Percentiles rank a stretch among this genome's conserved stretches.
phyloP scores from a whole-genome alignment of 2,888 invertebrate genomes.

The Stenoptilia bipunctidactyla region DNA sequence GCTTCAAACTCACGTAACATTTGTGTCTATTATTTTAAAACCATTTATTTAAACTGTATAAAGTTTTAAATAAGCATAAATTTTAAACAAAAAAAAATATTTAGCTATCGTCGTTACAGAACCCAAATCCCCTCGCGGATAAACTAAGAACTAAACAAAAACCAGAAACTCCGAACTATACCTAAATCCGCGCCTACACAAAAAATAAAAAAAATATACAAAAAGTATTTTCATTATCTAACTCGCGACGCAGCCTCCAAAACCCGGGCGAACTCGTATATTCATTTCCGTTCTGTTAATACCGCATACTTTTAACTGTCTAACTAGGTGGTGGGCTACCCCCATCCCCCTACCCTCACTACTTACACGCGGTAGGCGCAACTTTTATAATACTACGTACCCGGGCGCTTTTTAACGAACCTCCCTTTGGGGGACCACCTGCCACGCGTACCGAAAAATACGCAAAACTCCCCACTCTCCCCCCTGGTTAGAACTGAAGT shows the following conservation, averaged over 20 bases:
- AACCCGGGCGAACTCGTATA: constrained; percentile 64
- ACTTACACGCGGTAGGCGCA: constrained; percentile 71
- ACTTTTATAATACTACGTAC: constrained; percentile 72
- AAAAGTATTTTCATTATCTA: constrained; percentile 68
- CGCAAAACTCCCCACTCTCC: constrained; percentile 52
- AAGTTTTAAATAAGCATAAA: too few relatives aligned
- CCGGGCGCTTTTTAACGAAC: constrained; percentile 69
- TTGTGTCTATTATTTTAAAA: too few relatives aligned
- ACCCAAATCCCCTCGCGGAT: too few relatives aligned
- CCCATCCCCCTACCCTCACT: constrained; percentile 44
- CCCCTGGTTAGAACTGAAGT: constrained; percentile 56
- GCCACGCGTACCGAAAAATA: constrained; percentile 65
- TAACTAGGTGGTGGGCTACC: constrained; percentile 56
- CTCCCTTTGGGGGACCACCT: constrained; percentile 58
- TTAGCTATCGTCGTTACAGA: too few relatives aligned
- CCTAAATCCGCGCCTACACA: constrained; percentile 19
- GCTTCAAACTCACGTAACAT: too few relatives aligned
- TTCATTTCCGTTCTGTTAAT: constrained; percentile 72
- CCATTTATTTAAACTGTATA: too few relatives aligned
- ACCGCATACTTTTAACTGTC: constrained; percentile 72
- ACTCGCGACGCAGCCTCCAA: constrained; percentile 60
- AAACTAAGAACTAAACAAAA: not conserved
- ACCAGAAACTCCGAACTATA: constrained; percentile 1
- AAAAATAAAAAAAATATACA: constrained; percentile 37
- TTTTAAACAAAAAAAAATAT: too few relatives aligned